Evolutionary conservation across 35 echinoderm and acorn worm genomes (phyloP).

Genomic region (Nesometra sesokonis): DNA sequence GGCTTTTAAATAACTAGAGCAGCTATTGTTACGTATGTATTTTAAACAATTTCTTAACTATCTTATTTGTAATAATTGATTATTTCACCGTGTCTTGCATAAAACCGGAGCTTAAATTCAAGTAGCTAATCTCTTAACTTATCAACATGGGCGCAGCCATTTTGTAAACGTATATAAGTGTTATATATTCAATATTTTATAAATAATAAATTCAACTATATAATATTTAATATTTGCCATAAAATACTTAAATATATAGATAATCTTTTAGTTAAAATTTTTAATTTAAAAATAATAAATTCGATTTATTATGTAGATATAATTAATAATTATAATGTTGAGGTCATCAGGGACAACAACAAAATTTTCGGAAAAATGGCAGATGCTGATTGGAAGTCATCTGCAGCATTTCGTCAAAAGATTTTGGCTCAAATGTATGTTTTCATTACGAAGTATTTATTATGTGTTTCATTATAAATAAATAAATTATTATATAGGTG

Average conservation of each 20-base stretch:
- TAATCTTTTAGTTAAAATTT: background rate
- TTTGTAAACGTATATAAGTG: background rate
- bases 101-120: no score
- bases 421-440: background rate
- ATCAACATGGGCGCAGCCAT: background rate
- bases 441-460: no score
- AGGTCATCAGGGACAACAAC: background rate
- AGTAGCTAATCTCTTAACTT: no score
- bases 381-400: background rate
- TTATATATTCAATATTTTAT: background rate
- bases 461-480: no score
- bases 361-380: background rate
- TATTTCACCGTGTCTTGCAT: no score
- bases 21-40: no score
- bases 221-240: background rate
- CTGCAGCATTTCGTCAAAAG: background rate
- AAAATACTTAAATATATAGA: background rate
- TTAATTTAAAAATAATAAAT: background rate
- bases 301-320: background rate
- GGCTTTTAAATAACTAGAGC: no score
- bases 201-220: background rate
- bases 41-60: no score
- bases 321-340: background rate
- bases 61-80: no score
- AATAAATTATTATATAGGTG: no score